A percentile compares a stretch with the other conserved stretches of the same genome.
Evolutionary conservation across 2,888 invertebrate species (phyloP).

Genomic region (Netelia virgata): DNA sequence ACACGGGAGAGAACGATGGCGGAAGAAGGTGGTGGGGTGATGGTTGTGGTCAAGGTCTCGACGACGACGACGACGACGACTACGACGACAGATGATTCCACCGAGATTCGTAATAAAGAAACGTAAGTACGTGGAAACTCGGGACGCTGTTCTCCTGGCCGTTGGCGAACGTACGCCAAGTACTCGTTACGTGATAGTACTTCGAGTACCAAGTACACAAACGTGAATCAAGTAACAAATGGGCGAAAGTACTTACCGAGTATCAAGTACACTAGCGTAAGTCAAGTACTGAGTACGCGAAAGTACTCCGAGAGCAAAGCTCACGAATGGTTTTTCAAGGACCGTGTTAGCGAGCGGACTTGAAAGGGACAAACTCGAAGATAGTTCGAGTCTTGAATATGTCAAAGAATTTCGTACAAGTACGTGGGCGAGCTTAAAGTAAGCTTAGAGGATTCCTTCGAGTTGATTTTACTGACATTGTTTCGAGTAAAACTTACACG

Average conservation of each 20-base stretch:
- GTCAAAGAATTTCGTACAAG: background rate
- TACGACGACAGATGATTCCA: background rate
- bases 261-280: background rate
- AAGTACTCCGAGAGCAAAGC: background rate
- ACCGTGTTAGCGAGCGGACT: background rate
- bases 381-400: background rate
- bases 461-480: too few species aligned
- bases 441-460: too few species aligned
- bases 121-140: background rate
- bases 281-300: background rate
- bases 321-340: background rate
- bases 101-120: constrained; percentile 2
- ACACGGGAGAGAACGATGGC: constrained; percentile 29
- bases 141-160: background rate
- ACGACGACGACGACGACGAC: background rate
- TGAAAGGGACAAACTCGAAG: background rate
- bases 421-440: too few species aligned
- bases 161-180: background rate
- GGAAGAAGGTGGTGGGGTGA: constrained; percentile 18
- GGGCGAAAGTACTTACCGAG: background rate
- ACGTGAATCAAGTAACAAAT: background rate
- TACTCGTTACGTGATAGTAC: background rate
- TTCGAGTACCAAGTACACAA: background rate
- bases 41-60: constrained; percentile 8
- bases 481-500: too few species aligned